These are phyloP conservation scores for Agonopterix heracliana DNA, from an alignment of 2,888 invertebrate species.

Conservation along the genomic window DNA sequence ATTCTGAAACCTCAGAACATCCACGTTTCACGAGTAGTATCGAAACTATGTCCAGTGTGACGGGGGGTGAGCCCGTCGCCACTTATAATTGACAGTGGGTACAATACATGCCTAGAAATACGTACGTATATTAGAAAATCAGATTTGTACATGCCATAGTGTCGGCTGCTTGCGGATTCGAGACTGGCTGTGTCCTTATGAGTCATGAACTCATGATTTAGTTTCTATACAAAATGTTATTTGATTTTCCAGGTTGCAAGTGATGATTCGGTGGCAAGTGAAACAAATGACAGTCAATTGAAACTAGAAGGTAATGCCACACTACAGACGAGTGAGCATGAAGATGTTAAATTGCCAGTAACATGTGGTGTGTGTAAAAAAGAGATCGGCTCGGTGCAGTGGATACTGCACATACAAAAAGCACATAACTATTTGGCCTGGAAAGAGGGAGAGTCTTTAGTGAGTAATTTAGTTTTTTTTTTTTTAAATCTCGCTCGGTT, in stretches of 20 bases:
- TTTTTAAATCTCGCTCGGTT: slow-evolving; percentile 2
- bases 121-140: too few relatives aligned
- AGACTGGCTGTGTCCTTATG: neutral
- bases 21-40: too few relatives aligned
- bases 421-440: slow-evolving; percentile 48
- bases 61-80: too few relatives aligned
- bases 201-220: neutral
- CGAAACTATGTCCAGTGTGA: too few relatives aligned
- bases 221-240: neutral
- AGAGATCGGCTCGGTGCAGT: slow-evolving; percentile 18
- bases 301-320: too few relatives aligned
- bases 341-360: slow-evolving; percentile 1
- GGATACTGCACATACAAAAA: slow-evolving; percentile 36
- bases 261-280: neutral
- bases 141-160: too few relatives aligned
- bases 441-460: slow-evolving; percentile 39
- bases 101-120: too few relatives aligned
- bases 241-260: neutral
- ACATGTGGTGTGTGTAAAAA: slow-evolving; percentile 34
- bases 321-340: neutral
- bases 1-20: too few relatives aligned
- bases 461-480: slow-evolving; percentile 34
- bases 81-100: too few relatives aligned
- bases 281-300: neutral
- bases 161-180: too few relatives aligned